Percentiles rank a stretch among this genome's conserved stretches.
Evolutionary conservation across 2,113 vertebrate genomes (phyloP).

Genomic region (Hystrix cristata): DNA sequence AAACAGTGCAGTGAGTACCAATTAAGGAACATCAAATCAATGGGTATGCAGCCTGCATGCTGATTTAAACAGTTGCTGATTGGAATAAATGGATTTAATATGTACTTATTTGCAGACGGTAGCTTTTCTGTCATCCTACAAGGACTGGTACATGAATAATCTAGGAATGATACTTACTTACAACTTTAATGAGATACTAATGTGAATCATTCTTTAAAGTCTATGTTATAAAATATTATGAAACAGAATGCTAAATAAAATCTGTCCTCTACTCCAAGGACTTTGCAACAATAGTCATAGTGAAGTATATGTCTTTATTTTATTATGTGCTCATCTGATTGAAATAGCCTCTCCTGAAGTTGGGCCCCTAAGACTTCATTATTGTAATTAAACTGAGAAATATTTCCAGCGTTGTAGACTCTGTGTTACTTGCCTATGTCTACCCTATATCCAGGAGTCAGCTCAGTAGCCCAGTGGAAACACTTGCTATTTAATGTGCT

Average conservation of each 20-base stretch:
- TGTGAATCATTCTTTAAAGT: slow-evolving; percentile 80
- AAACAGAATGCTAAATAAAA: slow-evolving; percentile 77
- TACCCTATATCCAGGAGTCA: background rate
- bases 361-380: slow-evolving; percentile 54
- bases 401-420: slow-evolving; percentile 5
- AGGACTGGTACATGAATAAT: slow-evolving; percentile 86
- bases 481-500: slow-evolving; percentile 27
- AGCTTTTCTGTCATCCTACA: slow-evolving; percentile 87
- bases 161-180: slow-evolving; percentile 85
- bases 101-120: slow-evolving; percentile 87
- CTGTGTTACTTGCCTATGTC: slow-evolving; percentile 5
- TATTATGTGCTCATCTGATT: slow-evolving; percentile 37
- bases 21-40: slow-evolving; percentile 89
- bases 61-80: slow-evolving; percentile 87
- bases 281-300: background rate
- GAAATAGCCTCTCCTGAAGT: slow-evolving; percentile 51
- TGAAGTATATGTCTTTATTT: slow-evolving; percentile 26
- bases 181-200: slow-evolving; percentile 86
- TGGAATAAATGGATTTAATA: slow-evolving; percentile 89
- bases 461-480: slow-evolving; percentile 50
- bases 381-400: slow-evolving; percentile 64
- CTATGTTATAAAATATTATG: slow-evolving; percentile 67
- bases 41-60: slow-evolving; percentile 79
- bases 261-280: slow-evolving; percentile 65
- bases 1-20: slow-evolving; percentile 85